A percentile compares a stretch with the other conserved stretches of the same genome.
Conservation (phyloP, 2,113 vertebrate species). For the Abramis brama region DNA sequence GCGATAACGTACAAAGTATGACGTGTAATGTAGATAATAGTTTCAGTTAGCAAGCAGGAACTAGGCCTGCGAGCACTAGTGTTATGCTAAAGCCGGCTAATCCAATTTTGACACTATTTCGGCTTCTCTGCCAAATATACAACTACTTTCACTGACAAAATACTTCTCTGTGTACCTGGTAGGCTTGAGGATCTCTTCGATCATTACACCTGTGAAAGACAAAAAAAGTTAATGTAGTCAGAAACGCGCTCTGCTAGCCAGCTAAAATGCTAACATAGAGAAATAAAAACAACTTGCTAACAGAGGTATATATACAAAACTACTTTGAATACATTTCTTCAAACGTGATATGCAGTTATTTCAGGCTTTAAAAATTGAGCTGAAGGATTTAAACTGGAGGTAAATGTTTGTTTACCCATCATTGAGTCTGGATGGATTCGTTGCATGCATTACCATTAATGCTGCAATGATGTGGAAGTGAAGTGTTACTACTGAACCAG, state of each 20-base stretch:
- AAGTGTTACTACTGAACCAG: slow-evolving; percentile 28
- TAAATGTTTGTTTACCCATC: slow-evolving; percentile 87
- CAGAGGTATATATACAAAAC: neutral
- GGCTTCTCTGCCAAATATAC: neutral
- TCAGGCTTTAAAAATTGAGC: slow-evolving; percentile 71
- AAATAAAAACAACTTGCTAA: neutral
- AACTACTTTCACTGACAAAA: neutral
- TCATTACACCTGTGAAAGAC: slow-evolving; percentile 90
- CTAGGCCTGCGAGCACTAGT: slow-evolving; percentile 31
- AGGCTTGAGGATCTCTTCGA: slow-evolving; percentile 96
- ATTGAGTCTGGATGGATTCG: slow-evolving; percentile 98
- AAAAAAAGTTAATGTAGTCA: slow-evolving; percentile 26
- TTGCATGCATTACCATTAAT: slow-evolving; percentile 99
- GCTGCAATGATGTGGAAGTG: slow-evolving; percentile 88
- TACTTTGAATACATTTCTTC: slow-evolving; percentile 5
- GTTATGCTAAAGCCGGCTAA: slow-evolving; percentile 41
- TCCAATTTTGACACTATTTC: neutral
- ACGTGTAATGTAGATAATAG: neutral
- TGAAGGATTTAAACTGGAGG: slow-evolving; percentile 56
- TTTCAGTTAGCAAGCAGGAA: slow-evolving; percentile 18
- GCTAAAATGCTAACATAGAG: slow-evolving; percentile 30
- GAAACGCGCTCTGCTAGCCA: slow-evolving; percentile 41
- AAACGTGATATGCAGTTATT: neutral
- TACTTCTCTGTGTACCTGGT: slow-evolving; percentile 81
- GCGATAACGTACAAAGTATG: neutral